Evolutionary conservation across 2,113 vertebrate genomes (phyloP).

Genomic region (Dinomys branickii): DNA sequence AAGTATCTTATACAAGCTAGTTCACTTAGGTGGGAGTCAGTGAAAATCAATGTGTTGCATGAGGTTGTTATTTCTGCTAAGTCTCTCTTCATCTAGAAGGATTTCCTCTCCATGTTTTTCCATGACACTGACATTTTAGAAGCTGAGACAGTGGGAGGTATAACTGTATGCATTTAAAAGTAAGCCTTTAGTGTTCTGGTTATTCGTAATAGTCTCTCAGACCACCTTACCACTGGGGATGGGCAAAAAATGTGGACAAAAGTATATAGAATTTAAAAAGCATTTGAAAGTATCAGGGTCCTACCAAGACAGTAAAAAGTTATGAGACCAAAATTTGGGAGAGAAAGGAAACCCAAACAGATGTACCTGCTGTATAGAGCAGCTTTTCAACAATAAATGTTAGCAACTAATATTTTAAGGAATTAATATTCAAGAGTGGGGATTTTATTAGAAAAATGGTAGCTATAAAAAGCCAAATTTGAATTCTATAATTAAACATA

Average conservation of each 20-base stretch:
- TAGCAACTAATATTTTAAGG: slow-evolving; percentile 4
- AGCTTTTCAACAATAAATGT: neutral
- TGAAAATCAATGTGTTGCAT: neutral
- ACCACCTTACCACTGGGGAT: neutral
- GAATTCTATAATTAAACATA: slow-evolving; percentile 10
- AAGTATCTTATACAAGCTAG: neutral
- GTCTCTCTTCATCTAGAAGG: neutral
- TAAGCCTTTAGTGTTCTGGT: neutral
- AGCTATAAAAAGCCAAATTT: neutral
- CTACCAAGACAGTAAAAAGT: neutral
- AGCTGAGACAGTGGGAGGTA: neutral
- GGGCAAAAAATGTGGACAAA: neutral
- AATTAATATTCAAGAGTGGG: neutral
- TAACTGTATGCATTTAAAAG: slow-evolving; percentile 20
- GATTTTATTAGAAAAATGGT: neutral
- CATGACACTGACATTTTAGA: neutral
- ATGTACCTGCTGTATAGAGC: neutral
- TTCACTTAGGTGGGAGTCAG: neutral
- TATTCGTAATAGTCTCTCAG: neutral
- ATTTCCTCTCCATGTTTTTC: neutral
- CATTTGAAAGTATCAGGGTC: neutral
- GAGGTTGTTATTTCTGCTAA: neutral
- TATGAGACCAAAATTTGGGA: neutral
- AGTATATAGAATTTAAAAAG: neutral
- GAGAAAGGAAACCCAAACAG: neutral